These are phyloP conservation scores for Mus musculus DNA, from an alignment of 2,113 vertebrate species.

Conservation along the genomic window GRCm39 chr15:102631001-102631500, in stretches of 20 bases:
- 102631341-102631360: neutral
- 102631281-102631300: neutral
- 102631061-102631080: neutral
- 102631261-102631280: neutral
- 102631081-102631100: neutral
- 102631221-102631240: neutral
- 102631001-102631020: neutral
- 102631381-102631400: slow-evolving; percentile 36
- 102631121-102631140: neutral
- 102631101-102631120: neutral
- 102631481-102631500: slow-evolving; percentile 27
- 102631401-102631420: slow-evolving; percentile 65
- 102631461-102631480: no score
- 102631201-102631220: neutral
- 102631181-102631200: neutral
- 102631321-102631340: slow-evolving; percentile 36
- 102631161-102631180: neutral
- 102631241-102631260: neutral
- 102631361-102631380: slow-evolving; percentile 63
- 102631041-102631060: neutral
- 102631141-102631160: neutral
- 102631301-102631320: neutral
- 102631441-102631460: slow-evolving; percentile 1
- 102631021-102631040: neutral
- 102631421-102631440: slow-evolving; percentile 62